A percentile compares a stretch with the other conserved stretches of the same genome.
Conservation (phyloP, 2,113 vertebrate species). For the Hiodon tergisus region DNA sequence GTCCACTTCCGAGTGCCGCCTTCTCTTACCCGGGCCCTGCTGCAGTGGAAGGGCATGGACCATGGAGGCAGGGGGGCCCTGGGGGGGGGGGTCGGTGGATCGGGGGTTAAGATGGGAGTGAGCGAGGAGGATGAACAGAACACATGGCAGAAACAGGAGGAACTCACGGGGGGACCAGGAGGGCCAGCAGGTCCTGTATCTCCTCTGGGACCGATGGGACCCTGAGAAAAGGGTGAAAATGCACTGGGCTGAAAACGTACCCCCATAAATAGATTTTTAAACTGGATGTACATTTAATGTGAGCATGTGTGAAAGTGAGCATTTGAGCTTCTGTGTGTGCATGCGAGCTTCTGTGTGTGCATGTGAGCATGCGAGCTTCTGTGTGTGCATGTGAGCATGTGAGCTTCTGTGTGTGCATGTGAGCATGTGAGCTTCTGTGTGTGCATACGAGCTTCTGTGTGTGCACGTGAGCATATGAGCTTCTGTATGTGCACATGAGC, state of each 20-base stretch:
- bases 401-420: too few relatives aligned
- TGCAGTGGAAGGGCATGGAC: conserved; percentile 57
- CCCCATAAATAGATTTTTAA: too few relatives aligned
- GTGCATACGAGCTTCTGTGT: background rate
- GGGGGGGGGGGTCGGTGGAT: conserved; percentile 18
- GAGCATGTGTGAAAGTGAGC: too few relatives aligned
- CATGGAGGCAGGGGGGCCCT: conserved; percentile 67
- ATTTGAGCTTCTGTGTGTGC: background rate
- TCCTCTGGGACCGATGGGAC: conserved; percentile 33
- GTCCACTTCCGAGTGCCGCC: conserved; percentile 35
- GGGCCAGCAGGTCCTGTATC: conserved; percentile 36
- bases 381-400: background rate
- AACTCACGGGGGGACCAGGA: conserved; percentile 38
- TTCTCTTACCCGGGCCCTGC: conserved; percentile 29
- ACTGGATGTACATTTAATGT: too few relatives aligned
- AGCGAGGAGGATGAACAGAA: background rate
- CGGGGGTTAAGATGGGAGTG: background rate
- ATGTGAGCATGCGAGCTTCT: background rate
- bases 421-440: too few relatives aligned
- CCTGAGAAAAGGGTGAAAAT: conserved; percentile 21
- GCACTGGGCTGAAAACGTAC: too few relatives aligned
- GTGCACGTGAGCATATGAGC: background rate
- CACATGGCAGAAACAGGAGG: too few relatives aligned
- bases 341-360: background rate
- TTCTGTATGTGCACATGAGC: too few relatives aligned